Base-by-base conservation (phyloP, 2,888 invertebrate species). In the Cremastinae sp. region DNA sequence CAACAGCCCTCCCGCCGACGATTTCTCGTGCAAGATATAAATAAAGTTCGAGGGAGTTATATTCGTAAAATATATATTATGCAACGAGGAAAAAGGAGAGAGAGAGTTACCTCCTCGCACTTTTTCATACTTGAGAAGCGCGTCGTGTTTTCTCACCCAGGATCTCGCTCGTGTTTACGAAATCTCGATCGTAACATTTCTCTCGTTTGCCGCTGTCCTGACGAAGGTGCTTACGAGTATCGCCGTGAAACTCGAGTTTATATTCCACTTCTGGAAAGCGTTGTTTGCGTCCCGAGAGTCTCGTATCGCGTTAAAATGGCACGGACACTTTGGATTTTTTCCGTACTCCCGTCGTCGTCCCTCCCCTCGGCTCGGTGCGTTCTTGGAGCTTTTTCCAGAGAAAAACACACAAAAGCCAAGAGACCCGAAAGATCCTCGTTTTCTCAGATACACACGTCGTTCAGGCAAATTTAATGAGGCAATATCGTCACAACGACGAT, bases 401-500 rank as follows among this genome's bases (percentile, higher is more conserved):
- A 47, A 35, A n/a, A 28, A 18, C 61, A 61, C n/a, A 39, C 18
- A 37, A 47, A 49, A 62, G 49, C 35, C 35, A 16, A 1, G 61
- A 35, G 61, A 49, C 37, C 62, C 49, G 16, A 14, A 51, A 22
- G 41, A 22, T 51, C 22, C 51, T 64, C 58, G 56, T 56, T 68
- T 68, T 41, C 43, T 59, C 49, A 53, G 39, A 61, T 14, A 10
- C 56, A 56, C 47, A 53, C 61, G 75, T 76, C 73, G 76, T 73
- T 69, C 66, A 64, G 35, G 75, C 55, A 73, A 76, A 76, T 76
- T 73, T 76, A 76, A 76, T 72, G 76, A 69, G 58, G 64, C 35
- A 61, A 70, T 75, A 70, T 65, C 61, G 59, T 28, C 61, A 43
- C 49, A 43, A 35, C 47, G 58, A 56, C 74, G 58, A 70, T 74